Percentiles rank a stretch among this genome's conserved stretches.
These are phyloP conservation scores for Tetropium fuscum DNA, from an alignment of 2,888 invertebrate genomes.

Conservation along the genomic window DNA sequence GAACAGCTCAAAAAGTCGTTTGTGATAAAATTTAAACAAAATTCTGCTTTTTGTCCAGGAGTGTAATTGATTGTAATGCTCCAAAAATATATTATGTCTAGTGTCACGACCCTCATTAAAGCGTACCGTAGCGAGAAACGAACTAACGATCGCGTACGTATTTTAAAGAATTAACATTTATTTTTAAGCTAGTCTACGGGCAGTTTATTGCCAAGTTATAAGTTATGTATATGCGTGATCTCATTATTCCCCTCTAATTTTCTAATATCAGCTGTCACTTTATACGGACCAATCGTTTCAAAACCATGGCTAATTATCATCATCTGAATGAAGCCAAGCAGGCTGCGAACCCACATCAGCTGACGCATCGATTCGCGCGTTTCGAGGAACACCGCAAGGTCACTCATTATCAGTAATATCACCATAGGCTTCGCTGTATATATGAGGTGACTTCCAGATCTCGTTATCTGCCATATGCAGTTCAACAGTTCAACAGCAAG, in stretches of 20 bases:
- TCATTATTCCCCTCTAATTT: conserved; percentile 38
- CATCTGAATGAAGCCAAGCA: neutral
- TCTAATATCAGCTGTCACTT: conserved; percentile 40
- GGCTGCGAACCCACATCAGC: conserved; percentile 43
- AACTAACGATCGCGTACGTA: too few species aligned
- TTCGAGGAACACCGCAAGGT: conserved; percentile 50
- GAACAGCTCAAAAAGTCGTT: too few species aligned
- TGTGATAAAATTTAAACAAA: too few species aligned
- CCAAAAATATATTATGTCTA: too few species aligned
- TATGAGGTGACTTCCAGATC: neutral
- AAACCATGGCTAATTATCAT: neutral
- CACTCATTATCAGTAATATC: conserved; percentile 55
- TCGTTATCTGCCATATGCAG: too few species aligned
- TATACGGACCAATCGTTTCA: conserved; percentile 11
- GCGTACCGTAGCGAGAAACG: too few species aligned
- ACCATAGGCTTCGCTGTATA: conserved; percentile 30
- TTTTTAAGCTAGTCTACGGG: neutral
- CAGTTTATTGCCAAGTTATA: neutral
- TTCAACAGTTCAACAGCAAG: too few species aligned
- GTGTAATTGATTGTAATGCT: too few species aligned
- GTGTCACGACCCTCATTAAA: too few species aligned
- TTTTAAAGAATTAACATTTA: neutral
- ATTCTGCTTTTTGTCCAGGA: too few species aligned
- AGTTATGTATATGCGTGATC: conserved; percentile 38
- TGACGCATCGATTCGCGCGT: conserved; percentile 46